Conservation (phyloP, 2,888 invertebrate genomes). For the Eristalinus aeneus region DNA sequence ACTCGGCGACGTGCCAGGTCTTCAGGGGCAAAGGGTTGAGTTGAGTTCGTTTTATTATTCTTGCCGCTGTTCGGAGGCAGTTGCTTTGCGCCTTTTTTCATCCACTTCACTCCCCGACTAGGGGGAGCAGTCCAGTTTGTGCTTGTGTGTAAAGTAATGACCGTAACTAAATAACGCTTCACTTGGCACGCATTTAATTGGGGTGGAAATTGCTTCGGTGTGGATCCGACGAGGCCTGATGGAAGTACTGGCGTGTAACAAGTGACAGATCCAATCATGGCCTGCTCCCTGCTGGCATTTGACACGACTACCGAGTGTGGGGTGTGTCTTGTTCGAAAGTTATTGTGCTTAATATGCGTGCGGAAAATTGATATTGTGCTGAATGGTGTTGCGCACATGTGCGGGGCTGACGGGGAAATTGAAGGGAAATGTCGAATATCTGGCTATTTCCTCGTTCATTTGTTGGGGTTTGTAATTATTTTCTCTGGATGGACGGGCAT, state of each 20-base stretch:
- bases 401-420: neutral
- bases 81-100: neutral
- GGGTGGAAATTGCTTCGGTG: conserved; percentile 56
- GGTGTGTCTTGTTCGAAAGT: neutral
- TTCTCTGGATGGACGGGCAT: neutral
- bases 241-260: conserved; percentile 57
- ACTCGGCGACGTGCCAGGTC: neutral
- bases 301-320: neutral
- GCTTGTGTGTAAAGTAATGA: conserved; percentile 56
- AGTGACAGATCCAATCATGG: conserved; percentile 66
- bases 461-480: conserved; percentile 8
- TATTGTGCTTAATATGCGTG: conserved; percentile 33
- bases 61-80: conserved; percentile 21
- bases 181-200: conserved; percentile 67
- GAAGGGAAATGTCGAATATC: conserved; percentile 3
- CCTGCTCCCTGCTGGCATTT: conserved; percentile 4
- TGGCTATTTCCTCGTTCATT: conserved; percentile 5
- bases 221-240: conserved; percentile 37
- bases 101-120: neutral
- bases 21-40: conserved; percentile 25
- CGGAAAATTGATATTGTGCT: conserved; percentile 47
- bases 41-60: conserved; percentile 59
- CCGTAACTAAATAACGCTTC: conserved; percentile 67
- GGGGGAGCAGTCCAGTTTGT: neutral
- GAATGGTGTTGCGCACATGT: neutral